Evolutionary conservation across 2,888 invertebrate species (phyloP), one percentile per base, ranked within the genome.

Genomic region (Amiota mariae): DNA sequence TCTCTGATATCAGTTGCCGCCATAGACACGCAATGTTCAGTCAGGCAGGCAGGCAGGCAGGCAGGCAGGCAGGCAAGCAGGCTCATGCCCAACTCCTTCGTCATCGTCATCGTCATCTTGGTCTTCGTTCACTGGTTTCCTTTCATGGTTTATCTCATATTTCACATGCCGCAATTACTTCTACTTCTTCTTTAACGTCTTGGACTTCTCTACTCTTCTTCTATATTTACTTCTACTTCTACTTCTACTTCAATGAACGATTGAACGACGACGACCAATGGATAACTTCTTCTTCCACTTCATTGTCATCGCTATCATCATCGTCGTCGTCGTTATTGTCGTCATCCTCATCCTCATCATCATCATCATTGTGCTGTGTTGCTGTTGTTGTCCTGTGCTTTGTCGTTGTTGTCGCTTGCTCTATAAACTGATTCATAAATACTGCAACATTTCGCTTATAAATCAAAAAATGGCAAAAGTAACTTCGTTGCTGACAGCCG

Each of bases 361-460:
- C 54, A n/a, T 54, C 6, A 51, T 12, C 12, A 6, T 15, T 54
- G 8, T 15, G 13, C 3, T 15, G 13, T 15, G 15, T 13, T 15
- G 13, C 20, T 49, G n/a, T 66, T 18, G 20, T 66, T 66, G 66
- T 49, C 66, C 66, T 66, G 48, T 15, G 66, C 59, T 70, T 51
- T 68, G 18, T 15, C 49, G 76, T 75, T 77, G 48, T 47, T 66
- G 47, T 66, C 84, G 85, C 47, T 66, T 66, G 64, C 66, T 66
- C 66, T 66, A 66, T 48, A 66, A 87, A 84, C 85, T 85, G 86
- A 85, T 86, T 87, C 84, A 84, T 84, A 84, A 84, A 84, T 84
- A 84, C 82, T 85, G 87, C 85, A 77, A 76, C 85, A 84, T 86
- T 86, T 86, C 85, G 87, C 84, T 86, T 87, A 85, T 85, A 84